Base-by-base conservation (phyloP, 2,113 vertebrate species). In the Sorex fumeus region DNA sequence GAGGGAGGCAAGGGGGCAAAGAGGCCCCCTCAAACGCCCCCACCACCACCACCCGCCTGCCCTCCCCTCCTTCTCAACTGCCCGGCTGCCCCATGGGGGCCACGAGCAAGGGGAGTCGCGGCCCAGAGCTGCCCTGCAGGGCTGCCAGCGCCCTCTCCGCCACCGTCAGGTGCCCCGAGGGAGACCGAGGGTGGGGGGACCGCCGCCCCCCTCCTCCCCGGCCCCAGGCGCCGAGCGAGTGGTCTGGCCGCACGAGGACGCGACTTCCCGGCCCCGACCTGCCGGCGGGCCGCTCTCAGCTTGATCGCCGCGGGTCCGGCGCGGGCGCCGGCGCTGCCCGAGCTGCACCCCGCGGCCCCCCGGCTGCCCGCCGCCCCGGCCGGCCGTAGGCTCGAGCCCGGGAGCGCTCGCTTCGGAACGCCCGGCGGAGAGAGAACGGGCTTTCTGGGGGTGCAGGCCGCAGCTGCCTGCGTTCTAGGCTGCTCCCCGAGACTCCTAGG, bases 201-300 rank as follows among this genome's bases (percentile, higher is more conserved):
- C 25, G 13, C 67, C 84, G 80, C 83, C 70, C 43, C 57, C 57
- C 74, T 25, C 57, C 74, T 25, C 34, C 82, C 30, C 7, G 77
- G 85, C 89, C 89, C 77, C 53, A 85, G 47, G 53, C 84, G 79
- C 84, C 88, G 72, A 93, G 60, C 88, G 83, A 94, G 67, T 62
- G 70, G 1, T 60, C 66, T 43, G 78, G 64, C 27, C 13, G 62
- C 77, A 57, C 78, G 32, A 62, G 5, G 30, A 43, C 8, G 85
- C 60, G 69, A 69, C 88, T 86, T 88, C 69, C 70, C n/a, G 18
- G 13, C 27, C 78, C 30, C 23, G 47, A 28, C 40, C 71, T 16
- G 79, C 81, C 23, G 10, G 80, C 71, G 43, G 40, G 34, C 21
- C 57, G 57, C 57, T 57, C 76, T 71, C 0, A 30, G 28, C 80